Evolutionary conservation across 2,113 vertebrate genomes (phyloP).

Genomic region (Drymodes brunneopygia): DNA sequence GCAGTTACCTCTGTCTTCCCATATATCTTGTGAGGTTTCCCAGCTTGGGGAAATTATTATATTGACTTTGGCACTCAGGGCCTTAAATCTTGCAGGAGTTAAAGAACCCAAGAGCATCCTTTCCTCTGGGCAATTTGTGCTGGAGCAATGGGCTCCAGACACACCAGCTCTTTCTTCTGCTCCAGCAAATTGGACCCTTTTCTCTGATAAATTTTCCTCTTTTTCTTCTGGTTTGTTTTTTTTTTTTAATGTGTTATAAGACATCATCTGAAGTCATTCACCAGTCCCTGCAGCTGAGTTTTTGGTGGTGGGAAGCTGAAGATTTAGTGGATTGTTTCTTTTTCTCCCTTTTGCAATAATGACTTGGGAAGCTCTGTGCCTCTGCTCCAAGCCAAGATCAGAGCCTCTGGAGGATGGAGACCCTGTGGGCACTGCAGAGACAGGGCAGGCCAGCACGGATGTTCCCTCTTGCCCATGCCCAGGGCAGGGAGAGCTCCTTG

Average conservation of each 20-base stretch:
- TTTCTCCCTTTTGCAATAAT: neutral
- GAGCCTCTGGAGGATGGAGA: neutral
- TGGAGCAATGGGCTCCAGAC: neutral
- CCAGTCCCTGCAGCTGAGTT: neutral
- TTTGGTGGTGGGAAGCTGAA: neutral
- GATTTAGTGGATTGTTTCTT: neutral
- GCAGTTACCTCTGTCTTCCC: neutral
- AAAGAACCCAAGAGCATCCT: neutral
- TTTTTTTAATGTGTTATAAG: neutral
- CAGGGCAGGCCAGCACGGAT: neutral
- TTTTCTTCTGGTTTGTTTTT: neutral
- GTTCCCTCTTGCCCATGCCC: accelerated
- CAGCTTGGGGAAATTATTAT: neutral
- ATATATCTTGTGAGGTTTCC: neutral
- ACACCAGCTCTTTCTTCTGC: neutral
- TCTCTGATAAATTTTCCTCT: neutral
- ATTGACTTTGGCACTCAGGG: neutral
- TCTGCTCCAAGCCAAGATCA: neutral
- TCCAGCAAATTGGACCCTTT: neutral
- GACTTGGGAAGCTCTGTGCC: neutral
- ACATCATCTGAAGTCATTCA: neutral
- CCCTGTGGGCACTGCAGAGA: neutral
- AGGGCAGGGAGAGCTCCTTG: accelerated
- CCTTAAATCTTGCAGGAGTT: neutral
- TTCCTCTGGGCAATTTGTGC: neutral